Evolutionary conservation across 2,888 invertebrate genomes (phyloP).

Genomic region (Nesidiocoris tenuis): DNA sequence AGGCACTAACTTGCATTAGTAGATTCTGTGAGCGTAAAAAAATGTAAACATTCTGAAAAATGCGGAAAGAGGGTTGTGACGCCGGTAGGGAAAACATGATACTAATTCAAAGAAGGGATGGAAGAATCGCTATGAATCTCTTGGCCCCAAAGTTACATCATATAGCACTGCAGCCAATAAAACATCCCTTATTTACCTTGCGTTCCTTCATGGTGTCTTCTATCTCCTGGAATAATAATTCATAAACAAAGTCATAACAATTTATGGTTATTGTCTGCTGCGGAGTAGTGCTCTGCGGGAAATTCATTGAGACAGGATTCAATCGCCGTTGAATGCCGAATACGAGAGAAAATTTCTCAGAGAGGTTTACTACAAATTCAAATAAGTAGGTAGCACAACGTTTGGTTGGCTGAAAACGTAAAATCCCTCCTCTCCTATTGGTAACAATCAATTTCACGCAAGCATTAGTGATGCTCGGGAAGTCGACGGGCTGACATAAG

Average conservation of each 20-base stretch:
- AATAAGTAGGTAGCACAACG: too few relatives aligned
- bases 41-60: constrained; percentile 13
- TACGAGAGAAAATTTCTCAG: too few relatives aligned
- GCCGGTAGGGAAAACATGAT: not conserved
- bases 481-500: not conserved
- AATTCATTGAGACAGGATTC: too few relatives aligned
- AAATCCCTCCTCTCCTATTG: too few relatives aligned
- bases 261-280: constrained; percentile 19
- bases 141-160: not conserved
- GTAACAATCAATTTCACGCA: too few relatives aligned
- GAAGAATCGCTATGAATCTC: constrained; percentile 31
- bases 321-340: too few relatives aligned
- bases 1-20: constrained; percentile 1
- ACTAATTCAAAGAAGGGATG: constrained; percentile 25
- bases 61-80: not conserved
- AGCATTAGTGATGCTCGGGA: not conserved
- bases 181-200: constrained; percentile 36
- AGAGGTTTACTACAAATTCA: too few relatives aligned
- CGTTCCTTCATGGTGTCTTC: not conserved
- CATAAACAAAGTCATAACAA: constrained; percentile 20
- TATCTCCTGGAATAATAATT: constrained; percentile 30
- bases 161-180: constrained; percentile 25
- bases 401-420: too few relatives aligned
- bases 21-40: not conserved
- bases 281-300: too few relatives aligned